These are phyloP conservation scores for Podarcis cretensis DNA, from an alignment of 2,113 vertebrate genomes.

Conservation along the genomic window DNA sequence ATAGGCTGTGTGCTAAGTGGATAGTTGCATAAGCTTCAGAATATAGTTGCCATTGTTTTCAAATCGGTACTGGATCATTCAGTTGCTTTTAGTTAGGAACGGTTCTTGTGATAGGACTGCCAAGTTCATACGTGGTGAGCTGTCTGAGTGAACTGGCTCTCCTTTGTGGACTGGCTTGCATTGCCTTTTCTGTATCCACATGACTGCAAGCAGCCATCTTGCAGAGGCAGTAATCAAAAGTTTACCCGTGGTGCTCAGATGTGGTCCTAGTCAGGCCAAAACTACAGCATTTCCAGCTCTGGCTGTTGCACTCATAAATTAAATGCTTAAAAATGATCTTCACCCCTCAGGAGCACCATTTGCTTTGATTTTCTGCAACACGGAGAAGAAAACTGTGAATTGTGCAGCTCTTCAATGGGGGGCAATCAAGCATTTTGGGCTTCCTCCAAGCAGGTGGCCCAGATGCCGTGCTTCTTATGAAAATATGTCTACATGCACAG, in stretches of 20 bases:
- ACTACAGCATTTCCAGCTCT: neutral
- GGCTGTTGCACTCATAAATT: neutral
- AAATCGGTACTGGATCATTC: neutral
- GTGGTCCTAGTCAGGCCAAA: neutral
- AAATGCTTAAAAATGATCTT: neutral
- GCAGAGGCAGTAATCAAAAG: neutral
- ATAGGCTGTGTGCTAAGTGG: slow-evolving; percentile 50
- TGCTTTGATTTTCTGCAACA: neutral
- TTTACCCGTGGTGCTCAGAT: no score
- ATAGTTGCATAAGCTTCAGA: neutral
- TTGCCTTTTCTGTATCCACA: neutral
- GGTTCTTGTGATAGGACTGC: neutral
- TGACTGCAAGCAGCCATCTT: neutral
- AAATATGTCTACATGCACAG: no score
- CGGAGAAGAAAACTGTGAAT: neutral
- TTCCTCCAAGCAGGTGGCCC: neutral
- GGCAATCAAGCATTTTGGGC: neutral
- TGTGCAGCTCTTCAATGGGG: neutral
- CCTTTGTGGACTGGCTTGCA: neutral
- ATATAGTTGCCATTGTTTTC: neutral
- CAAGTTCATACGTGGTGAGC: neutral
- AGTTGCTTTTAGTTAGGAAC: neutral
- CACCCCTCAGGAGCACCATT: neutral
- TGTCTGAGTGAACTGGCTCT: neutral
- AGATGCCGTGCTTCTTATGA: neutral